A percentile compares a stretch with the other conserved stretches of the same genome.
Evolutionary conservation across 1,140 invertebrate genomes (phyloP).

Genomic region (Drosophila pandora): DNA sequence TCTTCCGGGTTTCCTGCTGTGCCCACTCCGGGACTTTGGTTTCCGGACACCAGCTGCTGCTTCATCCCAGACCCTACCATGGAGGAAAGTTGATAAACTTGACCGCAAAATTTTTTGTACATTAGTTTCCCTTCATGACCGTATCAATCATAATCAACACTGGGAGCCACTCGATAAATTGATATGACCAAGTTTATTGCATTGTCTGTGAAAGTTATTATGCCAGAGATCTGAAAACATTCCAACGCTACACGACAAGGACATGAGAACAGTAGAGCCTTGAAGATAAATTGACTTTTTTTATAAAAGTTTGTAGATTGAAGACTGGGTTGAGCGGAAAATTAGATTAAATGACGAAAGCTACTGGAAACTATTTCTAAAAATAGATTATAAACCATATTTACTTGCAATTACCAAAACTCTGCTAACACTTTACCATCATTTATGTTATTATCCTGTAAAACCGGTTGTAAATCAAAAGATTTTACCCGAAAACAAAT

Average conservation of each 20-base stretch:
- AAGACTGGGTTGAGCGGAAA: background rate
- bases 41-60: constrained; percentile 5
- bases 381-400: background rate
- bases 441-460: background rate
- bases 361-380: background rate
- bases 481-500: constrained; percentile 3
- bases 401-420: background rate
- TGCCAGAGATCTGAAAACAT: constrained; percentile 5
- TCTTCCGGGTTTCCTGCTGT: constrained; percentile 16
- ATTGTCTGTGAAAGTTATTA: constrained; percentile 45
- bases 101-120: constrained; percentile 57
- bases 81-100: constrained; percentile 56
- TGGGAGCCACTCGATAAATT: constrained; percentile 31
- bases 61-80: constrained; percentile 36
- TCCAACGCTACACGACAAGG: constrained; percentile 6
- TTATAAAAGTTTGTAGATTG: too few relatives aligned
- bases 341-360: background rate
- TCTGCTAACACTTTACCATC: background rate
- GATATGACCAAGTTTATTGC: constrained; percentile 41
- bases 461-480: constrained; percentile 1
- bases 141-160: constrained; percentile 68
- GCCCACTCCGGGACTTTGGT: constrained; percentile 23
- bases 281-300: constrained; percentile 8
- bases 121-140: constrained; percentile 48
- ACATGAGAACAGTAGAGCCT: constrained; percentile 4